phyloP scores from a whole-genome alignment of 2,888 invertebrate species.

The Diarsia rubi region DNA sequence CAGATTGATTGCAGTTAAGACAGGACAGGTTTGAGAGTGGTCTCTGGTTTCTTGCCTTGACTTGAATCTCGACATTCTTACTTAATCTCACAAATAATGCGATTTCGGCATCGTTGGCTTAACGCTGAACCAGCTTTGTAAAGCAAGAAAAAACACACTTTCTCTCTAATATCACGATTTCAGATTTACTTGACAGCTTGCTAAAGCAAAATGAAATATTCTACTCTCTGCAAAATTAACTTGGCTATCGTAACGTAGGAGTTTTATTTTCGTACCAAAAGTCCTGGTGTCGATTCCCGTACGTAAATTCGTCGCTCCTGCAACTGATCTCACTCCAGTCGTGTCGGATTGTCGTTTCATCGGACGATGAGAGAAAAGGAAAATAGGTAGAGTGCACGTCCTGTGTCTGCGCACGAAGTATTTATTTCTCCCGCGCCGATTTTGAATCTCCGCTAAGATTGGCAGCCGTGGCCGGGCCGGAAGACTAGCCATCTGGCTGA shows the following conservation, averaged over 20 bases:
- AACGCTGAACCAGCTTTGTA: neutral
- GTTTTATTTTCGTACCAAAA: slow-evolving; percentile 3
- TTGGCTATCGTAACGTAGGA: neutral
- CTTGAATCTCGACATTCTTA: neutral
- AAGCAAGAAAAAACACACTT: slow-evolving; percentile 19
- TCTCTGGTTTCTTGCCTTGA: neutral
- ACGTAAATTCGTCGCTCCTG: too few species aligned
- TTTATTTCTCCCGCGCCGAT: too few species aligned
- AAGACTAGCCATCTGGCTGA: too few species aligned
- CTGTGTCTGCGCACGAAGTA: too few species aligned
- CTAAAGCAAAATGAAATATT: neutral
- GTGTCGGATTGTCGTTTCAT: too few species aligned
- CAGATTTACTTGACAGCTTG: neutral
- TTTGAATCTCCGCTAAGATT: too few species aligned
- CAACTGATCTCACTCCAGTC: too few species aligned
- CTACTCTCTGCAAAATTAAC: neutral
- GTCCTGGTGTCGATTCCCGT: too few species aligned
- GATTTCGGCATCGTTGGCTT: neutral
- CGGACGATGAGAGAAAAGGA: too few species aligned
- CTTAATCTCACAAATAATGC: neutral
- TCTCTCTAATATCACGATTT: slow-evolving; percentile 25
- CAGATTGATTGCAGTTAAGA: neutral
- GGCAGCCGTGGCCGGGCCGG: too few species aligned
- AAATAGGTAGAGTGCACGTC: too few species aligned
- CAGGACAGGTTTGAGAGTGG: neutral